Evolutionary conservation across 2,797 vertebrate species (phyloP).

Genomic region (Meriones psammophilus): DNA sequence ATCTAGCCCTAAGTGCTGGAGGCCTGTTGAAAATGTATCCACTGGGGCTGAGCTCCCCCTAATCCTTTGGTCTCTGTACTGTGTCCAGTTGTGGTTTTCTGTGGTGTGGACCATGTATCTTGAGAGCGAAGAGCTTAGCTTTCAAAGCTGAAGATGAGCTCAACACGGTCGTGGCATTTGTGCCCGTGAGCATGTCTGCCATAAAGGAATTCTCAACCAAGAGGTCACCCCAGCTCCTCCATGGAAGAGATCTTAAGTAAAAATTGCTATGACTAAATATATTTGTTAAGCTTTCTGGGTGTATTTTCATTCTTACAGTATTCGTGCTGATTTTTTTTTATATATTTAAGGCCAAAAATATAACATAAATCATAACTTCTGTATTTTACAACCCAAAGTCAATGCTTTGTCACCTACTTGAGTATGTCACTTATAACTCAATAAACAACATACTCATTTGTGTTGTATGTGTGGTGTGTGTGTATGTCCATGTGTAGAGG

Average conservation of each 20-base stretch:
- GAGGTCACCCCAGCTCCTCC: slow-evolving; percentile 13
- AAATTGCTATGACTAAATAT: not conserved
- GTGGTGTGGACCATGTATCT: not conserved
- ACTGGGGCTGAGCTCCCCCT: not conserved
- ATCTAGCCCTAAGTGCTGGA: not conserved
- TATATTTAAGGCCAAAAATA: not conserved
- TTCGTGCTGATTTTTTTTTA: not conserved
- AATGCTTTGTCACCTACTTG: not conserved
- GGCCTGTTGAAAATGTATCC: not conserved
- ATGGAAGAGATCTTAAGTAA: not conserved
- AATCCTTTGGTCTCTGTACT: not conserved
- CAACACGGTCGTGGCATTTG: not conserved
- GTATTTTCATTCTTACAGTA: not conserved
- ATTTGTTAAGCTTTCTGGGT: not conserved
- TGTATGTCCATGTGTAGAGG: not conserved
- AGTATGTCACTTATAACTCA: not conserved
- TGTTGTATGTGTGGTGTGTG: not conserved
- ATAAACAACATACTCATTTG: not conserved
- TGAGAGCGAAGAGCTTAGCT: not conserved
- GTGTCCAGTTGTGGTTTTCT: not conserved
- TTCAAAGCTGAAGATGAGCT: not conserved
- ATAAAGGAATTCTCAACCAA: slow-evolving; percentile 2
- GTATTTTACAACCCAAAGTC: slow-evolving; percentile 10
- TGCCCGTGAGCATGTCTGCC: not conserved
- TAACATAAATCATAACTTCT: not conserved